A percentile compares a stretch with the other conserved stretches of the same genome.
Conservation (phyloP, 2,113 vertebrate species). For the Pipa parva region DNA sequence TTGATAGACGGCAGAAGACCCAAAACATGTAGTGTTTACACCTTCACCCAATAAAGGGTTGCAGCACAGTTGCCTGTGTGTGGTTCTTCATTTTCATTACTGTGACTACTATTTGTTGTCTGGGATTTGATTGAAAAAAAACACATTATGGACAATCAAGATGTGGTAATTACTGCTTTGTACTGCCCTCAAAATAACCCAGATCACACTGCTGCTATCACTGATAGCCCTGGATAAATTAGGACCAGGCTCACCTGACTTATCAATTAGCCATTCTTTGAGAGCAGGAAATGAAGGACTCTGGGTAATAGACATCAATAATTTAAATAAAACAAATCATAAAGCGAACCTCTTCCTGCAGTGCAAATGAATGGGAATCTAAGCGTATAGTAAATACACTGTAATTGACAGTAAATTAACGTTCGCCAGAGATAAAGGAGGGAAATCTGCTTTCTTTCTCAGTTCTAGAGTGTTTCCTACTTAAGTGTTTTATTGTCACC, state of each 20-base stretch:
- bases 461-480: slow-evolving; percentile 34
- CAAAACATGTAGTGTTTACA: too few species aligned
- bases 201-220: background rate
- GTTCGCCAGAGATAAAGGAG: slow-evolving; percentile 45
- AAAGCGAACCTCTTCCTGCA: slow-evolving; percentile 54
- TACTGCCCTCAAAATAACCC: background rate
- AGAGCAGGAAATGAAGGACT: slow-evolving; percentile 54
- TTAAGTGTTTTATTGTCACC: slow-evolving; percentile 36
- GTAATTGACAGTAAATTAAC: slow-evolving; percentile 61
- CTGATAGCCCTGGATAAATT: background rate
- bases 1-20: too few species aligned
- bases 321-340: slow-evolving; percentile 55
- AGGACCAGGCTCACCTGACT: slow-evolving; percentile 18
- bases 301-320: slow-evolving; percentile 55
- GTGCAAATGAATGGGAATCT: slow-evolving; percentile 53
- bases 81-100: too few species aligned
- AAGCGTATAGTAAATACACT: slow-evolving; percentile 49
- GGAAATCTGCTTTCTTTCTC: slow-evolving; percentile 40
- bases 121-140: too few species aligned
- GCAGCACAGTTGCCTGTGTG: too few species aligned
- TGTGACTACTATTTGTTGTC: too few species aligned
- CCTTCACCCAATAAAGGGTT: too few species aligned
- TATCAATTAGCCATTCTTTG: slow-evolving; percentile 48
- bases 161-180: background rate
- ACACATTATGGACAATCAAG: background rate